Evolutionary conservation across 2,888 invertebrate genomes (phyloP).

Genomic region (Rotaria socialis): DNA sequence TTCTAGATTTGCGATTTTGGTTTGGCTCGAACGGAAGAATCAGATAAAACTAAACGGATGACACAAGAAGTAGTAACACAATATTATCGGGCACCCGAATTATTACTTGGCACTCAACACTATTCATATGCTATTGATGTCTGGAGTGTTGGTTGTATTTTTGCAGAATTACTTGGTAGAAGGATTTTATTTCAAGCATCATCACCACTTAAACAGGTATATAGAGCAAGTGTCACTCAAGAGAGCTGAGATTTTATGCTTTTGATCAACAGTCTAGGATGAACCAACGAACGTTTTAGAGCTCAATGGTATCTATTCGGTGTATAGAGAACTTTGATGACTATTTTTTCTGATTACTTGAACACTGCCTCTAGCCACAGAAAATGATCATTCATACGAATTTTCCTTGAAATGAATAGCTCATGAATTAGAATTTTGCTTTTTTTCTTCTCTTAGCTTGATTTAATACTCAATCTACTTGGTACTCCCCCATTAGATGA

Average conservation of each 20-base stretch:
- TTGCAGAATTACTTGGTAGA: slow-evolving; percentile 89
- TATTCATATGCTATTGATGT: slow-evolving; percentile 88
- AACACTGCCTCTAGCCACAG: no score
- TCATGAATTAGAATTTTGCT: no score
- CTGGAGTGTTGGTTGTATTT: slow-evolving; percentile 99
- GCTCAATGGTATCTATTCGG: no score
- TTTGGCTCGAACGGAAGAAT: slow-evolving; percentile 88
- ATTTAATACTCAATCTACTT: slow-evolving; percentile 77
- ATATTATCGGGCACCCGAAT: slow-evolving; percentile 97
- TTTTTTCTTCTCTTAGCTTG: background rate
- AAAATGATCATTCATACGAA: no score
- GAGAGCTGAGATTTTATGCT: no score
- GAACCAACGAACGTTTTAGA: no score
- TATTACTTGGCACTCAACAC: slow-evolving; percentile 94
- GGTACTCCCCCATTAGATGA: slow-evolving; percentile 91
- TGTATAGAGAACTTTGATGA: no score
- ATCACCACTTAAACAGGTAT: slow-evolving; percentile 81
- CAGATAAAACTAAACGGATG: slow-evolving; percentile 77
- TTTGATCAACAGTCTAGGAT: no score
- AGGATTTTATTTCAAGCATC: slow-evolving; percentile 96
- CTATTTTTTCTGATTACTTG: no score
- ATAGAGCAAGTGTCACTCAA: no score
- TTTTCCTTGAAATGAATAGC: no score
- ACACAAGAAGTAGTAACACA: slow-evolving; percentile 99
- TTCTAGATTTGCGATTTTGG: slow-evolving; percentile 92